A percentile compares a stretch with the other conserved stretches of the same genome.
Conservation (phyloP, 1,140 invertebrate genomes). For the Papilio dardanus region DNA sequence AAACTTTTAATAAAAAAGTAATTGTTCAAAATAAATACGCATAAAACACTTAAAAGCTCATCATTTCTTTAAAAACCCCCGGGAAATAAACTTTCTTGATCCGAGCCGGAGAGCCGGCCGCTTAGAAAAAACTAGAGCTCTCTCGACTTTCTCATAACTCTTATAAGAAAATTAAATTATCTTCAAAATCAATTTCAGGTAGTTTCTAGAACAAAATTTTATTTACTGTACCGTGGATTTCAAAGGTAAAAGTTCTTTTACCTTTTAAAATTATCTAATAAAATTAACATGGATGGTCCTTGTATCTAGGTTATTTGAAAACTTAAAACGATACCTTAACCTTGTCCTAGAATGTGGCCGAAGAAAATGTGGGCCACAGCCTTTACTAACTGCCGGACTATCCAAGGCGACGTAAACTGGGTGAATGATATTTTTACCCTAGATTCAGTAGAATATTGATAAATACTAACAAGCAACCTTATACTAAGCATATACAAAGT, state of each 20-base stretch:
- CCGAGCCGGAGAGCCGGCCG: constrained; percentile 31
- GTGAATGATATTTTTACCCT: constrained; percentile 4
- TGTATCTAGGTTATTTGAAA: background rate
- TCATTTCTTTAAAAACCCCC: constrained; percentile 26
- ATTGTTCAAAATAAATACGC: constrained; percentile 9
- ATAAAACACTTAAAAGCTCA: constrained; percentile 29
- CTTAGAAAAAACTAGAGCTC: constrained; percentile 30
- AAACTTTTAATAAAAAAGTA: constrained; percentile 14
- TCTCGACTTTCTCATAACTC: constrained; percentile 23
- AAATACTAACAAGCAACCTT: background rate
- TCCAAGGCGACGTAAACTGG: background rate
- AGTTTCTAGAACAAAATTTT: background rate
- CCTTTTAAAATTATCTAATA: background rate
- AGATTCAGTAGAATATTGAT: background rate
- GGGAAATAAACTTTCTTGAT: constrained; percentile 36
- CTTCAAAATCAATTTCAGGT: constrained; percentile 37
- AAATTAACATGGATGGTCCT: background rate
- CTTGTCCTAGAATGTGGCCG: background rate
- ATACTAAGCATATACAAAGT: background rate
- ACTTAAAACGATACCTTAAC: background rate
- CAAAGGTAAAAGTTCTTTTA: background rate
- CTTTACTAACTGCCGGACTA: background rate
- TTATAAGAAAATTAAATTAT: constrained; percentile 47
- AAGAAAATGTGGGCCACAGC: constrained; percentile 2
- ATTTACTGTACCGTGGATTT: background rate